A percentile compares a stretch with the other conserved stretches of the same genome.
phyloP scores from a whole-genome alignment of 2,797 vertebrate species.

The Scyliorhinus canicula region DNA sequence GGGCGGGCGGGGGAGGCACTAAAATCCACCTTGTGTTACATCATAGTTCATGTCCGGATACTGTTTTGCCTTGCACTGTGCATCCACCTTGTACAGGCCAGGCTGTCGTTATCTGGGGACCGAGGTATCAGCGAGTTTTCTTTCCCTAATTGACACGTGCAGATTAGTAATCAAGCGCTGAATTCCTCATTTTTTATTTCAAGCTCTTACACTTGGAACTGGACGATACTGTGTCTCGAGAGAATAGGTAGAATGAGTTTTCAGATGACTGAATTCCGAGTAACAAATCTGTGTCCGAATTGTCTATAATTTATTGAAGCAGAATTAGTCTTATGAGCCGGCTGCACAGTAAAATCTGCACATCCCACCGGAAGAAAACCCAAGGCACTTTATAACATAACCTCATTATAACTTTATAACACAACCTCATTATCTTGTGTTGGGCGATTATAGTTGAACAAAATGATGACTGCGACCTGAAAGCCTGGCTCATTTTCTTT shows the following conservation, averaged over 20 bases:
- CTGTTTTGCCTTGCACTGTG: background rate
- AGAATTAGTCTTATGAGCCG: background rate
- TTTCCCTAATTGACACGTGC: background rate
- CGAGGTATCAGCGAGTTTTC: background rate
- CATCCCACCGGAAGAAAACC: background rate
- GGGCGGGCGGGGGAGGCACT: too few relatives aligned
- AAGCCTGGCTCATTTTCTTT: conserved; percentile 7
- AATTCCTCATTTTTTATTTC: background rate
- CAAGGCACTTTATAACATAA: background rate
- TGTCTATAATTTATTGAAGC: background rate
- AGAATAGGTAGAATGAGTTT: background rate
- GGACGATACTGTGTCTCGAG: background rate
- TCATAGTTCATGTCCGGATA: background rate
- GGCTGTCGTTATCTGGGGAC: background rate
- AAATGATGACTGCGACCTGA: background rate
- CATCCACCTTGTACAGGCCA: background rate
- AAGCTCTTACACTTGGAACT: background rate
- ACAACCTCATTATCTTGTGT: background rate
- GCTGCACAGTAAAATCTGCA: background rate
- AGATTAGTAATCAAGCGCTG: background rate
- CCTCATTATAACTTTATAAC: too few relatives aligned
- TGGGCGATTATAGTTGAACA: background rate
- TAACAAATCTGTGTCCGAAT: background rate
- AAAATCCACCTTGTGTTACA: background rate
- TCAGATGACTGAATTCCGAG: background rate